phyloP scores from a whole-genome alignment of 2,888 invertebrate species.

The Epistrophe eligans region DNA sequence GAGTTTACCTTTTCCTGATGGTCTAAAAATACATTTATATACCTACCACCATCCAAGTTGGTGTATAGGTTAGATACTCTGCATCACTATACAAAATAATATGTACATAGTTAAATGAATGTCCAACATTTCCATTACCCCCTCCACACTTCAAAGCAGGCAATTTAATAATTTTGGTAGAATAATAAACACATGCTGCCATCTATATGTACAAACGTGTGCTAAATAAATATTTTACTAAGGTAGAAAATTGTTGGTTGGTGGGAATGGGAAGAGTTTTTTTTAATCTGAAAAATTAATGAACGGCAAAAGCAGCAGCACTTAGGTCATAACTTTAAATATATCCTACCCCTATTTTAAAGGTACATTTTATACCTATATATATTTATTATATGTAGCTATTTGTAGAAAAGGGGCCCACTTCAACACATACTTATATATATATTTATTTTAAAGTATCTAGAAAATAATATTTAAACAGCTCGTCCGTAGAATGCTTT shows the following conservation, averaged over 20 bases:
- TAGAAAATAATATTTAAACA: slow-evolving; percentile 28
- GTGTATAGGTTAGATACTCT: background rate
- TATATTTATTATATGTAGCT: too few relatives aligned
- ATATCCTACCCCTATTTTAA: slow-evolving; percentile 2
- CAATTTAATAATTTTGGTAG: slow-evolving; percentile 43
- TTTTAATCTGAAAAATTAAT: slow-evolving; percentile 66
- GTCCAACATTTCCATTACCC: slow-evolving; percentile 28
- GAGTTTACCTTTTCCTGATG: slow-evolving; percentile 7
- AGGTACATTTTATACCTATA: too few relatives aligned
- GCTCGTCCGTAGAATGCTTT: slow-evolving; percentile 35
- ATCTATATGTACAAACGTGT: background rate
- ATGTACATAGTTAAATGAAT: slow-evolving; percentile 2
- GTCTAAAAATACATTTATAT: slow-evolving; percentile 9
- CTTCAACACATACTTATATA: too few relatives aligned
- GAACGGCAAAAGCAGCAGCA: slow-evolving; percentile 50
- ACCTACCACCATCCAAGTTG: background rate
- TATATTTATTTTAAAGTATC: slow-evolving; percentile 8
- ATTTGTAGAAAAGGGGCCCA: background rate
- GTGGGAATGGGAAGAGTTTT: background rate
- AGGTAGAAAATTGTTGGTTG: background rate
- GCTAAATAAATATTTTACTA: slow-evolving; percentile 17
- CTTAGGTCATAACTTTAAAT: slow-evolving; percentile 50
- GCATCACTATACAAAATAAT: background rate
- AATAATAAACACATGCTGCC: slow-evolving; percentile 65
- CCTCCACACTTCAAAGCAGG: background rate